phyloP scores from a whole-genome alignment of 2,113 vertebrate species.

The Propithecus coquereli region DNA sequence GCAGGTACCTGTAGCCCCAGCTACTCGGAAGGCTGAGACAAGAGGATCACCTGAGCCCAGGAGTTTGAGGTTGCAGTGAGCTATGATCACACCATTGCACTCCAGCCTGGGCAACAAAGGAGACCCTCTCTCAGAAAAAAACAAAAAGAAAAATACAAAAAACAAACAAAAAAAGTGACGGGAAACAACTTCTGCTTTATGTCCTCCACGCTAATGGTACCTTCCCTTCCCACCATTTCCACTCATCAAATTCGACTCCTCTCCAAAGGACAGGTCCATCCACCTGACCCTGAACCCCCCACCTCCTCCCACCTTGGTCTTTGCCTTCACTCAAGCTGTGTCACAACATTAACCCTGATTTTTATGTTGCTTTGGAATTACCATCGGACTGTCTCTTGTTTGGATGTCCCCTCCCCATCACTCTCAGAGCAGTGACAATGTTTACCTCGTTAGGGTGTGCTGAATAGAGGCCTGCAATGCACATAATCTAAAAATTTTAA shows the following conservation, averaged over 20 bases:
- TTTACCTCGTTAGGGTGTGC: not conserved
- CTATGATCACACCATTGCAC: not conserved
- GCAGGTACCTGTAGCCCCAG: too few relatives aligned
- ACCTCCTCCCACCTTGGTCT: too few relatives aligned
- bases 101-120: not conserved
- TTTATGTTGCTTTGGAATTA: not conserved
- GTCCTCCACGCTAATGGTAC: not conserved
- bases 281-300: not conserved
- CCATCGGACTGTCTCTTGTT: not conserved
- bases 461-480: not conserved
- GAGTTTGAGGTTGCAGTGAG: not conserved
- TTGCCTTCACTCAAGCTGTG: not conserved
- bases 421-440: not conserved
- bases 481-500: not conserved
- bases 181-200: not conserved
- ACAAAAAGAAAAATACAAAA: too few relatives aligned
- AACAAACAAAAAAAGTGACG: not conserved
- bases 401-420: too few relatives aligned
- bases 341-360: not conserved
- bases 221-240: not conserved
- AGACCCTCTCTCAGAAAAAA: too few relatives aligned
- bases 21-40: not conserved
- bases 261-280: not conserved
- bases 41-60: not conserved
- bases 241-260: not conserved